Percentiles rank a stretch among this genome's conserved stretches.
phyloP scores from a whole-genome alignment of 2,888 invertebrate species.

The Lordiphosa fenestrarum region DNA sequence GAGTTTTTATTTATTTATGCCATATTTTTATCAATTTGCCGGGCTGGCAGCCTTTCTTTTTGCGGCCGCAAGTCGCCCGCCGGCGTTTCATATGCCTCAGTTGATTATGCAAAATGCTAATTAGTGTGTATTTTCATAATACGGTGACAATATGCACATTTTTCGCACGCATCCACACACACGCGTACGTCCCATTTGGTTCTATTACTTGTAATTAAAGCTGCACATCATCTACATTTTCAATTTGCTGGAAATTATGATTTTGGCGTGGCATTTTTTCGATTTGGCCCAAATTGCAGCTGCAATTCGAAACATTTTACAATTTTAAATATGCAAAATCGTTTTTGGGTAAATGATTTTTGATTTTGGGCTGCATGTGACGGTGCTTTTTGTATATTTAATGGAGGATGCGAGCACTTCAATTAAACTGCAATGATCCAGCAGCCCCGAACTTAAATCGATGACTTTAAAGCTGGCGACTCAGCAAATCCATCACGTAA shows the following conservation, averaged over 20 bases:
- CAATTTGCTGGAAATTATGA: constrained; percentile 33
- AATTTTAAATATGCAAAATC: constrained; percentile 46
- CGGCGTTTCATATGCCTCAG: constrained; percentile 36
- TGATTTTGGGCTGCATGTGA: constrained; percentile 5
- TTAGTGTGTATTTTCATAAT: constrained; percentile 68
- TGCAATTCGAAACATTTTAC: constrained; percentile 9
- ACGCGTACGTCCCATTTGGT: background rate
- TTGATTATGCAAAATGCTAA: constrained; percentile 76
- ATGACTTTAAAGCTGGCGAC: constrained; percentile 30
- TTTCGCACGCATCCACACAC: constrained; percentile 1
- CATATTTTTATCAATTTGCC: constrained; percentile 7
- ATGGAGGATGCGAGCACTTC: constrained; percentile 15
- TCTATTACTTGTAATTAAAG: constrained; percentile 39
- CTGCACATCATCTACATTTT: constrained; percentile 19
- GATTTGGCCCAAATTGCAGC: constrained; percentile 16
- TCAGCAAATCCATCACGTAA: constrained; percentile 59
- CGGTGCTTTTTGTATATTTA: constrained; percentile 22
- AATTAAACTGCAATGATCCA: constrained; percentile 3
- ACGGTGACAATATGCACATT: constrained; percentile 64
- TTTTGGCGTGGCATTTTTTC: constrained; percentile 17
- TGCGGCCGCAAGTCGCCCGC: constrained; percentile 9
- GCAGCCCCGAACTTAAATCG: background rate
- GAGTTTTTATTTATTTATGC: constrained; percentile 21
- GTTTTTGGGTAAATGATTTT: constrained; percentile 4
- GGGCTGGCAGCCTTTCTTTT: constrained; percentile 5